phyloP scores from a whole-genome alignment of 2,113 vertebrate genomes.

The Puma concolor region DNA sequence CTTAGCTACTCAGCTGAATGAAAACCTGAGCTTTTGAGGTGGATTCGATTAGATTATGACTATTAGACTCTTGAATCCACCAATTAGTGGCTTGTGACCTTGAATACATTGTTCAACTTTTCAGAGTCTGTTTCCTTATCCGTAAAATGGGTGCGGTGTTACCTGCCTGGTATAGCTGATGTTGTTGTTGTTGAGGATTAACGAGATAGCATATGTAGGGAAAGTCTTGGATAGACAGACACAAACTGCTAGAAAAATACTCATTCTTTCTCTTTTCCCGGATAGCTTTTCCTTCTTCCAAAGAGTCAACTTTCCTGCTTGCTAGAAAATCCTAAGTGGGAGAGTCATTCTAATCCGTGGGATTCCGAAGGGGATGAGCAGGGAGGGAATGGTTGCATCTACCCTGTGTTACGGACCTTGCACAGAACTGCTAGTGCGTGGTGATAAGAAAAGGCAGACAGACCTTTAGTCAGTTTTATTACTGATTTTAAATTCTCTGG shows the following conservation, averaged over 20 bases:
- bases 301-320: not conserved
- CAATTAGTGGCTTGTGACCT: not conserved
- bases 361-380: accelerated
- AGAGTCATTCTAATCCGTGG: not conserved
- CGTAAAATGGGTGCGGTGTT: not conserved
- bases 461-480: not conserved
- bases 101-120: not conserved
- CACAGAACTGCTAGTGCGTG: accelerated
- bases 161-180: not conserved
- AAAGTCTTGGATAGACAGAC: not conserved
- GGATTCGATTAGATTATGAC: too few relatives aligned
- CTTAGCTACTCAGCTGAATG: not conserved
- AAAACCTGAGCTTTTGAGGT: not conserved
- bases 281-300: not conserved
- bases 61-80: not conserved
- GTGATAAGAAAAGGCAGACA: not conserved
- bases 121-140: not conserved
- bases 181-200: not conserved
- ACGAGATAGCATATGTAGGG: not conserved
- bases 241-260: not conserved
- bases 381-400: accelerated
- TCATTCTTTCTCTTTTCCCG: not conserved
- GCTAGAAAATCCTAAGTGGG: not conserved
- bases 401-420: not conserved
- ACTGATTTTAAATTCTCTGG: not conserved